Conservation (phyloP, 2,113 vertebrate genomes). For the Lagopus leucura region DNA sequence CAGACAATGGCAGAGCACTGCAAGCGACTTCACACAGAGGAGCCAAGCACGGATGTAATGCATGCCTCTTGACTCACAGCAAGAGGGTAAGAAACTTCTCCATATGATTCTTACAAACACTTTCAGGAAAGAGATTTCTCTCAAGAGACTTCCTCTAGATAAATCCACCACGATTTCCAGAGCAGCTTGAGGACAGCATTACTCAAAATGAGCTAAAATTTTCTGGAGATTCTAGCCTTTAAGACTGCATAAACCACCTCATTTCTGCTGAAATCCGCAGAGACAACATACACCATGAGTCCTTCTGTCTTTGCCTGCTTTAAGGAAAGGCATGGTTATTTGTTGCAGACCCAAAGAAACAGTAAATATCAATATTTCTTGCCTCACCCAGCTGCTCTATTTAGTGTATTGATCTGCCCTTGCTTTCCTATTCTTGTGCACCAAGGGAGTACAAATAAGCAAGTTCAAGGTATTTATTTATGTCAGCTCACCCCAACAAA, state of each 20-base stretch:
- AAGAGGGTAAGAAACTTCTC: not conserved
- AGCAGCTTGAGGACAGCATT: not conserved
- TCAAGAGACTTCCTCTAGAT: not conserved
- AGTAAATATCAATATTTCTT: constrained; percentile 42
- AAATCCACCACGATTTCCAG: not conserved
- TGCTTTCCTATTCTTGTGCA: not conserved
- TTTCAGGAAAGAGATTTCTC: not conserved
- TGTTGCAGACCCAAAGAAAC: not conserved
- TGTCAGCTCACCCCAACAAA: not conserved
- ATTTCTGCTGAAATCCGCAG: not conserved
- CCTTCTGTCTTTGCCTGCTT: not conserved
- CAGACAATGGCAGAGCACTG: not conserved
- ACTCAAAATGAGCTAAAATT: not conserved
- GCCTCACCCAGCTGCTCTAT: constrained; percentile 8
- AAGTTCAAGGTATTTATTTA: not conserved
- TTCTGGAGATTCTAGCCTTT: not conserved
- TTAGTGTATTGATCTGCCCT: constrained; percentile 40
- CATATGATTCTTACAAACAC: not conserved
- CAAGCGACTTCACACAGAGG: not conserved
- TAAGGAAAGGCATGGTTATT: not conserved
- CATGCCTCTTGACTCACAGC: not conserved
- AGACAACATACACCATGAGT: not conserved
- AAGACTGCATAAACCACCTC: not conserved
- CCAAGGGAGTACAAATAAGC: not conserved
- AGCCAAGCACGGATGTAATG: not conserved